phyloP scores from a whole-genome alignment of 2,797 vertebrate species.

The Syngnathus rostellatus region DNA sequence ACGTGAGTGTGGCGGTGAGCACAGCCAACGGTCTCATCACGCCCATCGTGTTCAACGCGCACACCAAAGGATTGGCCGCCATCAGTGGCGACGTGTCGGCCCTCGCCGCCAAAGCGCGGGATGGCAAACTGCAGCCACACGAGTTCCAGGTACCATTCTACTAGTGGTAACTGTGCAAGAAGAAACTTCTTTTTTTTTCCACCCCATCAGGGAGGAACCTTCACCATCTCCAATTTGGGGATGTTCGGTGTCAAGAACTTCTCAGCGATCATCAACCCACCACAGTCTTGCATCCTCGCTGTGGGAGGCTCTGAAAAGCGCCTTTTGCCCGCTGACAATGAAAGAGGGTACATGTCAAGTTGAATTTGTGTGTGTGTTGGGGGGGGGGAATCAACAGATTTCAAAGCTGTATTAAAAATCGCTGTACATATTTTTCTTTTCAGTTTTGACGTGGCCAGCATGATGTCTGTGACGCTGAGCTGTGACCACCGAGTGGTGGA shows the following conservation, averaged over 20 bases:
- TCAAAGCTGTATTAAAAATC: background rate
- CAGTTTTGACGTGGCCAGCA: slow-evolving; percentile 86
- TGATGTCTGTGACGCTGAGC: slow-evolving; percentile 96
- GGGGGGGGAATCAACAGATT: background rate
- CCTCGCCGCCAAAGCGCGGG: slow-evolving; percentile 83
- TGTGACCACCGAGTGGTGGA: slow-evolving; percentile 97
- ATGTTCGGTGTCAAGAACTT: slow-evolving; percentile 98
- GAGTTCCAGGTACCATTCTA: slow-evolving; percentile 83
- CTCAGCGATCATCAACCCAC: slow-evolving; percentile 97
- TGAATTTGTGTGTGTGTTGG: too few relatives aligned
- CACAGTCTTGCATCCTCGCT: slow-evolving; percentile 94
- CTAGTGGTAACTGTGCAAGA: background rate
- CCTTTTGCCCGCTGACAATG: slow-evolving; percentile 88
- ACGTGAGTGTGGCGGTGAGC: slow-evolving; percentile 89
- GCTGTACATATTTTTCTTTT: slow-evolving; percentile 1
- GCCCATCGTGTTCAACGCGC: slow-evolving; percentile 93
- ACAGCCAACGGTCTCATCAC: slow-evolving; percentile 91
- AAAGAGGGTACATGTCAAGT: slow-evolving; percentile 77
- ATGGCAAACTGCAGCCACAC: slow-evolving; percentile 92
- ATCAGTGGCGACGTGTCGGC: slow-evolving; percentile 81
- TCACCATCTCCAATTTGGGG: slow-evolving; percentile 96
- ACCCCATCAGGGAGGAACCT: slow-evolving; percentile 82
- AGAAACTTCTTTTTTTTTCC: background rate
- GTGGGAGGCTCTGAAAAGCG: slow-evolving; percentile 86
- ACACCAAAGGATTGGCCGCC: slow-evolving; percentile 84